A percentile compares a stretch with the other conserved stretches of the same genome.
phyloP scores from a whole-genome alignment of 2,797 vertebrate genomes.

The Cynopterus sphinx region DNA sequence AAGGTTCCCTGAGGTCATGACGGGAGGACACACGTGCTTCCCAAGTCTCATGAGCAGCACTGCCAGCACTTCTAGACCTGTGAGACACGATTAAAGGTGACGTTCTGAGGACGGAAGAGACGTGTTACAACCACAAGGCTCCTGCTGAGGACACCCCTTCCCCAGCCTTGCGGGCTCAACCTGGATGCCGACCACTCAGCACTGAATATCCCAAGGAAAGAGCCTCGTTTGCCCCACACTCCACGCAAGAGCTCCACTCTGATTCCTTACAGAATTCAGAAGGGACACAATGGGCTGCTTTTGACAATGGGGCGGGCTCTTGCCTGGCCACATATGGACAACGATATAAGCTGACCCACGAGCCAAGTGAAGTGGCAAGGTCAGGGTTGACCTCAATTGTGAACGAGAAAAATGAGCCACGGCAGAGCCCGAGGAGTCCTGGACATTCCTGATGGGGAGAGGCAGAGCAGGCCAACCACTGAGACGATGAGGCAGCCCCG shows the following conservation, averaged over 20 bases:
- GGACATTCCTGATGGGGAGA: not conserved
- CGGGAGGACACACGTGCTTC: not conserved
- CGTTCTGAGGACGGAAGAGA: not conserved
- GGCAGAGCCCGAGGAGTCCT: not conserved
- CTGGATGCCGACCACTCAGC: not conserved
- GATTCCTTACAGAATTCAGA: not conserved
- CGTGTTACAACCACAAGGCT: not conserved
- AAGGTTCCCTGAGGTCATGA: not conserved
- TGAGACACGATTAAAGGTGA: not conserved
- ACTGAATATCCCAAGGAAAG: not conserved
- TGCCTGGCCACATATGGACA: not conserved
- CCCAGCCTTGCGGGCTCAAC: not conserved
- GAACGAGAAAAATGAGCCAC: not conserved
- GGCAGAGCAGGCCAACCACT: not conserved
- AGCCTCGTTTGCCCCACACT: conserved; percentile 30
- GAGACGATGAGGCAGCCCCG: not conserved
- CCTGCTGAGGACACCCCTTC: not conserved
- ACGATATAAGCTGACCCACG: not conserved
- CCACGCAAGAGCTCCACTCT: not conserved
- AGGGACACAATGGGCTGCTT: not conserved
- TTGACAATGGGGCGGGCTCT: not conserved
- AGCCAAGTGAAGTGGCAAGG: not conserved
- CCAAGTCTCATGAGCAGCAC: not conserved
- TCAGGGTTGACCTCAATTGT: not conserved
- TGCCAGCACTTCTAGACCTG: too few relatives aligned